Percentiles rank a stretch among this genome's conserved stretches.
Conservation (phyloP, 2,113 vertebrate species). For the Columba livia region DNA sequence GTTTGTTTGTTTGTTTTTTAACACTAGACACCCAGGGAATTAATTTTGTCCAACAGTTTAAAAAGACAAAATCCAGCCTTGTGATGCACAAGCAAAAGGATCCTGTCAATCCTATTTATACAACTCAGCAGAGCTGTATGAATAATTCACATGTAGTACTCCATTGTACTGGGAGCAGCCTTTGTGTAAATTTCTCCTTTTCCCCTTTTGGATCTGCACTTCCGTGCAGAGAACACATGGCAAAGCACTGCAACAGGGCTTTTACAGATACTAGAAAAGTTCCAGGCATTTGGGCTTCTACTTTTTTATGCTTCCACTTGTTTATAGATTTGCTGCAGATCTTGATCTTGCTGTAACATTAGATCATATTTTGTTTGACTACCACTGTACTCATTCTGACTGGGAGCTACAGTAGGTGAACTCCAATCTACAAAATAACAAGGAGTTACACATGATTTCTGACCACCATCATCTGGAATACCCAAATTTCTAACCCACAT, state of each 20-base stretch:
- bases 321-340: not conserved
- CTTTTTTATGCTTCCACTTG: not conserved
- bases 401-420: not conserved
- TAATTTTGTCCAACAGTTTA: not conserved
- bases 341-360: not conserved
- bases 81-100: not conserved
- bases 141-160: not conserved
- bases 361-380: not conserved
- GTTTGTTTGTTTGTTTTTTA: not conserved
- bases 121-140: not conserved
- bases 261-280: not conserved
- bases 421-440: not conserved
- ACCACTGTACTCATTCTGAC: not conserved
- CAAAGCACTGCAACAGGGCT: not conserved
- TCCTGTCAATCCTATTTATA: not conserved
- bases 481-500: not conserved
- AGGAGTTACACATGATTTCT: accelerated
- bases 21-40: not conserved
- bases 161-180: not conserved
- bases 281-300: not conserved
- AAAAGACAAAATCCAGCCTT: not conserved
- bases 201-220: not conserved
- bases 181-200: not conserved
- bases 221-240: not conserved
- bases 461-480: not conserved